These are phyloP conservation scores for Platycercus adscitus DNA, from an alignment of 2,113 vertebrate genomes.

Conservation along the genomic window DNA sequence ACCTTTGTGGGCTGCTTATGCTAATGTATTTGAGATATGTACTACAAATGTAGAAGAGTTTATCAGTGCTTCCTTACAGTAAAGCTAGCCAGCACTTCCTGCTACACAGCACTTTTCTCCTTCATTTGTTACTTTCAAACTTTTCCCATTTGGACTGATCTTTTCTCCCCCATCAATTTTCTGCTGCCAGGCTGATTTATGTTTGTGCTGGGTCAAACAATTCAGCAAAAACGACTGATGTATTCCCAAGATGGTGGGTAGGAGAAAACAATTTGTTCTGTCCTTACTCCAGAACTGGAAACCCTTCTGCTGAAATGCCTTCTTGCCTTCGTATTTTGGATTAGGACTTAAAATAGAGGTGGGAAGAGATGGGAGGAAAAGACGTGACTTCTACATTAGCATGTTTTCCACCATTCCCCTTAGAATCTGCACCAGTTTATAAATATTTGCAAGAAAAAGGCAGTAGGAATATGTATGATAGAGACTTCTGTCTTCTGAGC, in stretches of 20 bases:
- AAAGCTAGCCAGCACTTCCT: neutral
- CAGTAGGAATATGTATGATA: neutral
- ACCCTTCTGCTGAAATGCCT: constrained; percentile 4
- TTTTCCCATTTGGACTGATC: neutral
- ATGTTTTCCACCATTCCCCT: neutral
- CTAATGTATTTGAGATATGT: neutral
- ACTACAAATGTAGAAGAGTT: neutral
- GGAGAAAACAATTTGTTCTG: constrained; percentile 11
- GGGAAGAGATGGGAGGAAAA: constrained; percentile 4
- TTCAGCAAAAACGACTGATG: neutral
- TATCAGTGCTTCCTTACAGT: neutral
- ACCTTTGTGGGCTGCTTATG: neutral
- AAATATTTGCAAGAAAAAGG: neutral
- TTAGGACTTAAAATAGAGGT: constrained; percentile 37
- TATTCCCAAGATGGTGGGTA: neutral
- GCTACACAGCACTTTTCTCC: neutral
- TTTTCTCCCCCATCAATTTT: neutral
- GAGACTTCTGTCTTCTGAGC: neutral
- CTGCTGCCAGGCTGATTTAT: neutral
- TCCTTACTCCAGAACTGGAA: constrained; percentile 22
- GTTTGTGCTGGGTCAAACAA: neutral
- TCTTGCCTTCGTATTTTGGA: neutral
- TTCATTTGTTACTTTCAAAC: neutral
- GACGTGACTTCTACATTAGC: neutral
- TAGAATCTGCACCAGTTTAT: neutral